Conservation (phyloP, 2,888 invertebrate genomes). For the Thera britannica region DNA sequence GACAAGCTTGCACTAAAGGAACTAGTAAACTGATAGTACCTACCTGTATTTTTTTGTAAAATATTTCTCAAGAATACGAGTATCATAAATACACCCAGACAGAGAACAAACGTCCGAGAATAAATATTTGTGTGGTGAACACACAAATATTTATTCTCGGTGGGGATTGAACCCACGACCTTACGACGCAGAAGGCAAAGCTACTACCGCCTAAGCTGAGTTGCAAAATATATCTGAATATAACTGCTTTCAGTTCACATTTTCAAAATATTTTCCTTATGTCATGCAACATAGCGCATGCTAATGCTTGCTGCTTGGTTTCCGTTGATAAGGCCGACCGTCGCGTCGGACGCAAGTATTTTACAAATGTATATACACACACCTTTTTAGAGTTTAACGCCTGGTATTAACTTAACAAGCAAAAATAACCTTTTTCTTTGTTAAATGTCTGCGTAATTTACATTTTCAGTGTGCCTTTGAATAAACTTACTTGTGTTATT, state of each 20-base stretch:
- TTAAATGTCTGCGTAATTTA: constrained; percentile 23
- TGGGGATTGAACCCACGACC: no score
- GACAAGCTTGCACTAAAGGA: no score
- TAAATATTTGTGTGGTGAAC: no score
- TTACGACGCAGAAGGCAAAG: no score
- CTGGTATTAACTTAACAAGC: constrained; percentile 18
- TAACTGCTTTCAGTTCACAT: background rate
- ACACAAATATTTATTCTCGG: no score
- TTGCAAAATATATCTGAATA: no score
- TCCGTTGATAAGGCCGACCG: constrained; percentile 1
- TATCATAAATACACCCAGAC: no score
- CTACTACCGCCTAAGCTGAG: no score
- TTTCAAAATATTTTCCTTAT: background rate
- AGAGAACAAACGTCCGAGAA: no score
- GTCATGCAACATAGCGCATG: background rate
- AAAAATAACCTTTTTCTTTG: constrained; percentile 30
- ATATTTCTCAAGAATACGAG: no score
- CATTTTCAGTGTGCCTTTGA: constrained; percentile 29
- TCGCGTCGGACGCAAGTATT: constrained; percentile 6
- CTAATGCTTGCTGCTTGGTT: background rate
- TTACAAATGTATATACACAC: constrained; percentile 19
- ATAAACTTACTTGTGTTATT: constrained; percentile 28
- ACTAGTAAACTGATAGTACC: no score
- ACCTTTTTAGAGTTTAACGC: constrained; percentile 19
- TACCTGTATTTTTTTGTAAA: no score